Evolutionary conservation across 2,888 invertebrate genomes (phyloP).

Genomic region (Hypolimnas misippus): DNA sequence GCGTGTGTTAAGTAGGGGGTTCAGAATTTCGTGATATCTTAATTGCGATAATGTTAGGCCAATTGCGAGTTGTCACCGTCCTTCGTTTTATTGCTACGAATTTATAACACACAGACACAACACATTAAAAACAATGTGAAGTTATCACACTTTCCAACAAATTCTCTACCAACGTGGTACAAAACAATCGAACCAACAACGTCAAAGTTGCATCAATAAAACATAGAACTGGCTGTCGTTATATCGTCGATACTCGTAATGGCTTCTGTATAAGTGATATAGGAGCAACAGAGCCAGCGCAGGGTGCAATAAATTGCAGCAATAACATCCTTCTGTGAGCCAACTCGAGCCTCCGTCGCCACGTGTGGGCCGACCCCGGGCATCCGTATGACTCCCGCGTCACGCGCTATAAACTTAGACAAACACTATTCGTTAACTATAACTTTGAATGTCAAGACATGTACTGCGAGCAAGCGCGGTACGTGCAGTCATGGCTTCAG

Average conservation of each 20-base stretch:
- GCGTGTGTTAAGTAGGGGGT: background rate
- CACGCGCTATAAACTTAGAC: constrained; percentile 4
- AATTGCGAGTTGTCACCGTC: background rate
- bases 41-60: background rate
- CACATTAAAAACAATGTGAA: too few species aligned
- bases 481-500: too few species aligned
- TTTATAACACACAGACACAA: too few species aligned
- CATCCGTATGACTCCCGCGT: constrained; percentile 1
- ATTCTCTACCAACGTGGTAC: background rate
- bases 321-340: constrained; percentile 19
- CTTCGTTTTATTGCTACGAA: background rate
- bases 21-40: background rate
- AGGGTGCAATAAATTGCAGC: constrained; percentile 13
- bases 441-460: background rate
- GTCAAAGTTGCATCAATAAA: background rate
- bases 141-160: background rate
- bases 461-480: too few species aligned
- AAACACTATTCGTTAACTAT: background rate
- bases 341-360: constrained; percentile 11
- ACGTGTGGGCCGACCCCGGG: too few species aligned
- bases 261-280: background rate
- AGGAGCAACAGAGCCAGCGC: background rate
- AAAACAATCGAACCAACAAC: background rate
- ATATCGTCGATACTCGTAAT: background rate
- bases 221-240: background rate